Evolutionary conservation across 2,797 vertebrate genomes (phyloP), one percentile per base, ranked within the genome.

Genomic region (Sebastes ruberrimus): DNA sequence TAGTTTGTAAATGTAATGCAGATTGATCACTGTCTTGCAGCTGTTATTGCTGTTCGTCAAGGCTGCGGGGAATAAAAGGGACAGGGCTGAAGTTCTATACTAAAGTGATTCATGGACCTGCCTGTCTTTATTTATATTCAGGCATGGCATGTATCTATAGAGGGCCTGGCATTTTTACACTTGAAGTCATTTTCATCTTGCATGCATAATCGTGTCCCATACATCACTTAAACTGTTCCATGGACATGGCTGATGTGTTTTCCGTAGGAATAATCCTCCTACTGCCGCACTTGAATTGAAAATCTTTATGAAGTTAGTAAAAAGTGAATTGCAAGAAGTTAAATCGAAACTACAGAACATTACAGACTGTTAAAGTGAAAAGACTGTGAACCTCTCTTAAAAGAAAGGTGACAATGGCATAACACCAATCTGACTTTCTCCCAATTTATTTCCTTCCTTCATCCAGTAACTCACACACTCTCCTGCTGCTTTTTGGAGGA

Each of bases 1-100:
- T 89, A 90, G 93, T 95, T 94, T 94, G 94, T 92, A 94, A 94
- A 95, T 92, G 88, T 93, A 95, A 95, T 94, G 90, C 85, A 94
- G 94, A 95, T 95, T 94, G 94, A 95, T 95, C 87, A 92, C 94
- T 93, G 92, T 94, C 93, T 91, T 81, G 78, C 81, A 78, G 86
- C 80, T 83, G 82, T 90, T 92, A 91, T 89, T 92, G 90, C 78
- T 80, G 91, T 94, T 92, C 71, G 66, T 93, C 94, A 94, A 92
- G 91, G 93, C 90, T 91, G 77, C 66, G 0, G 85, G 82, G 77
- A 89, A 85, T 89, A 82, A 89, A 83, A 85, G 78, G 84, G 87
- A 88, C 86, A 56, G 76, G 71, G 63, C 59, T 87, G 83, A 84
- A 78, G 86, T 88, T 87, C 82, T 78, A 53, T 76, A 80, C 80